Conservation (phyloP, 53 echinoderm and acorn worm species). For the Apostichopus leukothele region DNA sequence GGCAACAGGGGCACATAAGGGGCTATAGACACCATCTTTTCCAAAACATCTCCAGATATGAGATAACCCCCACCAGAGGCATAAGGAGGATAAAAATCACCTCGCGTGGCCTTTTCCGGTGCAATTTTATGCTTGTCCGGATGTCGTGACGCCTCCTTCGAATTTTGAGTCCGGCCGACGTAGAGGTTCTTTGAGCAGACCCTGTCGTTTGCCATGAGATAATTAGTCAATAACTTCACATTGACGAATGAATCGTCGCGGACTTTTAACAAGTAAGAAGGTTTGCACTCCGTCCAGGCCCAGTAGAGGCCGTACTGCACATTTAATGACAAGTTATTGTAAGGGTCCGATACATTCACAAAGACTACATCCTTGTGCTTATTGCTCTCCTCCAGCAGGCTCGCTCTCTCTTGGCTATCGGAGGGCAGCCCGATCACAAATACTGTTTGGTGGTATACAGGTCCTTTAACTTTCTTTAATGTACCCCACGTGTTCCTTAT, state of each 20-base stretch:
- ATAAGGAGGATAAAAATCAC: constrained; percentile 61
- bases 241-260: constrained; percentile 94
- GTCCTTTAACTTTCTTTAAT: constrained; percentile 48
- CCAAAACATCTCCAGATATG: constrained; percentile 79
- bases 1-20: constrained; percentile 64
- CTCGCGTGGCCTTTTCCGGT: constrained; percentile 53
- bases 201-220: constrained; percentile 55
- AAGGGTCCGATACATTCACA: constrained; percentile 71
- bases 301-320: constrained; percentile 87
- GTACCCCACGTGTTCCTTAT: constrained; percentile 90
- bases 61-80: constrained; percentile 89
- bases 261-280: constrained; percentile 84
- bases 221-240: constrained; percentile 64
- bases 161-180: constrained; percentile 57
- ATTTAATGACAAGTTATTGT: constrained; percentile 82
- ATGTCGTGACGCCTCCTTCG: constrained; percentile 53
- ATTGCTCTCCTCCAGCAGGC: constrained; percentile 61
- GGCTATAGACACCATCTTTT: constrained; percentile 60
- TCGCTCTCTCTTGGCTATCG: constrained; percentile 13
- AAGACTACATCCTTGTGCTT: constrained; percentile 74
- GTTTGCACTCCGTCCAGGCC: constrained; percentile 75
- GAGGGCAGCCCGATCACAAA: constrained; percentile 64
- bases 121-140: constrained; percentile 62
- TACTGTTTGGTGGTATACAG: constrained; percentile 55
- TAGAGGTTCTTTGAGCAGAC: constrained; percentile 62